Evolutionary conservation across 2,797 vertebrate genomes (phyloP).

Genomic region (Eremophila alpestris): DNA sequence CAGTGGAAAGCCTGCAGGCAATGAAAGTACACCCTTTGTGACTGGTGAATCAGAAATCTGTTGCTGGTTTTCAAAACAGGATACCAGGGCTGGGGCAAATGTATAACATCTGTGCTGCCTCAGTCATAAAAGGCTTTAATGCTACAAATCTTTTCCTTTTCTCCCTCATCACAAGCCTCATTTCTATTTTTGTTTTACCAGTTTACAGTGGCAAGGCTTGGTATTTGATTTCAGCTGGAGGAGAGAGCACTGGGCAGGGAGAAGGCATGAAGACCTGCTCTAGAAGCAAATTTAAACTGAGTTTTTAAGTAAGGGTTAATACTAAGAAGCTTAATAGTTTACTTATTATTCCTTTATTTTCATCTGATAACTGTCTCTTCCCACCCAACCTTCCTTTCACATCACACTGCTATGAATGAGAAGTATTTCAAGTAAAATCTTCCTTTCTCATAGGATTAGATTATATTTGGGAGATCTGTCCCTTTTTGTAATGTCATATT

Average conservation of each 20-base stretch:
- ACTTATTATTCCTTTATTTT: background rate
- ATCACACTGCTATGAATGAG: background rate
- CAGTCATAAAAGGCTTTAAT: background rate
- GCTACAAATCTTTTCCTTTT: background rate
- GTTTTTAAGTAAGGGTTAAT: background rate
- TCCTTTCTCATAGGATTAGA: background rate
- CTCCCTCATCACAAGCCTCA: background rate
- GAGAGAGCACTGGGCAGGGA: background rate
- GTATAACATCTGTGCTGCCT: slow-evolving; percentile 10
- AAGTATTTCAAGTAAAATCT: background rate
- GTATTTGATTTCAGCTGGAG: background rate
- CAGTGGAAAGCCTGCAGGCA: background rate
- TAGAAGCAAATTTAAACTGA: background rate
- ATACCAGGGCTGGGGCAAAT: slow-evolving; percentile 8
- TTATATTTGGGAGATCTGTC: background rate
- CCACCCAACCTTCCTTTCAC: background rate
- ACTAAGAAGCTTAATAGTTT: background rate
- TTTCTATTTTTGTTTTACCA: slow-evolving; percentile 8
- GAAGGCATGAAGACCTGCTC: background rate
- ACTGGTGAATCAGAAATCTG: background rate
- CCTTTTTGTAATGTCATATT: background rate
- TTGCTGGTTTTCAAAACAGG: slow-evolving; percentile 32
- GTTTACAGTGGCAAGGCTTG: background rate
- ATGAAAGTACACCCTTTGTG: background rate
- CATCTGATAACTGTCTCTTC: background rate